Conservation (phyloP, 2,113 vertebrate species). For the Neotoma lepida region DNA sequence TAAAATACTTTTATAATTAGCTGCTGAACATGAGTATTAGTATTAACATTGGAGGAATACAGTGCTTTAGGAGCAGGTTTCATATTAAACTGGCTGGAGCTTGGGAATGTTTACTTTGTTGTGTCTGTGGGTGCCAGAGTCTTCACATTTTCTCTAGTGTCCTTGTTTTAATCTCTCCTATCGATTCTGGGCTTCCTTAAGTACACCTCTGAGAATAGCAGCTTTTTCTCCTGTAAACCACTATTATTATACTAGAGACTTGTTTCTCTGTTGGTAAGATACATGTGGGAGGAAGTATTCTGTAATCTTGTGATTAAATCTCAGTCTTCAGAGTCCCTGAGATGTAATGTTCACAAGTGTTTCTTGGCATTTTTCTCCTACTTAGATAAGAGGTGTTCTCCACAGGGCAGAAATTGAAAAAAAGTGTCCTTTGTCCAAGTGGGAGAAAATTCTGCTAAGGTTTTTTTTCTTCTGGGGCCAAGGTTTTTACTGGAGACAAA, state of each 20-base stretch:
- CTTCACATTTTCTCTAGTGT: slow-evolving; percentile 13
- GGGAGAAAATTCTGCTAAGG: neutral
- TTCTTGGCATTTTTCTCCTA: slow-evolving; percentile 36
- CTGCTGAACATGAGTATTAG: neutral
- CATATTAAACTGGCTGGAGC: neutral
- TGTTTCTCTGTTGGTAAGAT: slow-evolving; percentile 2
- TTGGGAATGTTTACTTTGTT: neutral
- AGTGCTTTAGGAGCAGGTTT: neutral
- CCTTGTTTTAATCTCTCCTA: slow-evolving; percentile 27
- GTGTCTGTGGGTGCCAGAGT: neutral
- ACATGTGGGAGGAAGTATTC: neutral
- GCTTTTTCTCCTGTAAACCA: slow-evolving; percentile 13
- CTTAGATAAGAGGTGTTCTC: slow-evolving; percentile 4
- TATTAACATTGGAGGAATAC: neutral
- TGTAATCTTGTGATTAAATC: slow-evolving; percentile 40
- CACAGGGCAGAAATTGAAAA: neutral
- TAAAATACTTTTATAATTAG: neutral
- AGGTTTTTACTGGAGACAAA: neutral
- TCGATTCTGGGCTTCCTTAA: slow-evolving; percentile 16
- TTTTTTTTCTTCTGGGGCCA: neutral
- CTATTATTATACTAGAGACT: neutral
- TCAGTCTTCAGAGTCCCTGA: neutral
- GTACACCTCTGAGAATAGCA: slow-evolving; percentile 1
- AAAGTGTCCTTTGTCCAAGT: neutral
- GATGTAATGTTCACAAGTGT: neutral